A percentile compares a stretch with the other conserved stretches of the same genome.
Evolutionary conservation across 2,797 vertebrate genomes (phyloP).

Genomic region (Carcharodon carcharias): DNA sequence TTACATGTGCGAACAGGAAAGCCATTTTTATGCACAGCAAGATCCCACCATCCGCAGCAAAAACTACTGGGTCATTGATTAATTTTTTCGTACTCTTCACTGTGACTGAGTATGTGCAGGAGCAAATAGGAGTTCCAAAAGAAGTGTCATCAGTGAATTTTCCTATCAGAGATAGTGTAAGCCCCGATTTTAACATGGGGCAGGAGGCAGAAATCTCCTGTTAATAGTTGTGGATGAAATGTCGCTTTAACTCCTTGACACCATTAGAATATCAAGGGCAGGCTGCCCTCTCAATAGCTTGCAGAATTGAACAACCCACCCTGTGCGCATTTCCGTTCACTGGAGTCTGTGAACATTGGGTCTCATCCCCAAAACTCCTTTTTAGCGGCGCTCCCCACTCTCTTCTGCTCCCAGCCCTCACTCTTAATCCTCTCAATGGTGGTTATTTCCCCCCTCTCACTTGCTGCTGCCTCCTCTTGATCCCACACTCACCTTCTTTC

Average conservation of each 20-base stretch:
- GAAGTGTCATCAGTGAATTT: background rate
- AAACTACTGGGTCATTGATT: background rate
- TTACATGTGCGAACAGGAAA: background rate
- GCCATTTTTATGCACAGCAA: background rate
- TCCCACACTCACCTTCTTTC: background rate
- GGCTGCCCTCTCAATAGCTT: background rate
- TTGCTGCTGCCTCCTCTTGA: background rate
- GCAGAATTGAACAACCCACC: background rate
- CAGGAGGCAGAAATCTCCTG: background rate
- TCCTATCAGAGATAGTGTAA: background rate
- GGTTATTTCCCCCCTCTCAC: background rate
- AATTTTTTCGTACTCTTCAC: background rate
- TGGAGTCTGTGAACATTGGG: background rate
- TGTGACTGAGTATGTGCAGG: background rate
- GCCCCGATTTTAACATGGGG: background rate
- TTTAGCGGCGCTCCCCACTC: background rate
- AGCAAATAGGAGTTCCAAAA: background rate
- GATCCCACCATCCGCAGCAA: background rate
- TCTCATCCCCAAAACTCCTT: background rate
- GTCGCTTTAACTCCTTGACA: background rate
- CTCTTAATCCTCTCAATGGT: background rate
- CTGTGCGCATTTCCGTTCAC: no score
- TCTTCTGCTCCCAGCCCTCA: background rate
- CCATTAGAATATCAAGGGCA: background rate
- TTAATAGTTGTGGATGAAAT: background rate